These are phyloP conservation scores for Hyperopisus bebe DNA, from an alignment of 2,113 vertebrate genomes.

Conservation along the genomic window DNA sequence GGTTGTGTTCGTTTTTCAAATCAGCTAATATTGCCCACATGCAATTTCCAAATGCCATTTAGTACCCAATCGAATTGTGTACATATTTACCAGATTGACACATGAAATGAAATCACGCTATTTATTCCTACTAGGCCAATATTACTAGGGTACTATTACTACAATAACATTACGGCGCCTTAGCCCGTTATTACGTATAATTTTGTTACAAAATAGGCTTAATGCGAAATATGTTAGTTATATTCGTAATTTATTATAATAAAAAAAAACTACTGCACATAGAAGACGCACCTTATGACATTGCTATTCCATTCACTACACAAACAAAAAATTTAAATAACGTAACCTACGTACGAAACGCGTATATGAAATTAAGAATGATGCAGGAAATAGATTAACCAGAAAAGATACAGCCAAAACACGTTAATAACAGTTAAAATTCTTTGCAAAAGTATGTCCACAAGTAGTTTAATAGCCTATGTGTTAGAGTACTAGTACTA, in stretches of 20 bases:
- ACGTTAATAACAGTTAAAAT: neutral
- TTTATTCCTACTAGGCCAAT: neutral
- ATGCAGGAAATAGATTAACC: neutral
- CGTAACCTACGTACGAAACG: neutral
- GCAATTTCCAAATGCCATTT: neutral
- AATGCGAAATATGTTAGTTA: neutral
- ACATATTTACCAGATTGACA: neutral
- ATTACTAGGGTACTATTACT: neutral
- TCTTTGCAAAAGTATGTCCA: neutral
- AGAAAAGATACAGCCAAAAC: neutral
- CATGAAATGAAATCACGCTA: neutral
- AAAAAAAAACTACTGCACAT: neutral
- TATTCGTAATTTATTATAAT: no score
- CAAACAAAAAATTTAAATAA: neutral
- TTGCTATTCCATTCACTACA: neutral
- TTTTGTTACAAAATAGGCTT: neutral
- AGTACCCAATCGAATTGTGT: neutral
- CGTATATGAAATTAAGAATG: neutral
- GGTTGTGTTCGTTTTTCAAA: neutral
- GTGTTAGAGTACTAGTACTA: neutral
- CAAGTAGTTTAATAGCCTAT: neutral
- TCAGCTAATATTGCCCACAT: neutral
- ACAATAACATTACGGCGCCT: neutral
- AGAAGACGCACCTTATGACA: neutral
- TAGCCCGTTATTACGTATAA: neutral